These are phyloP conservation scores for Echinometra lucunter DNA, from an alignment of 53 echinoderm and acorn worm species.

Conservation along the genomic window DNA sequence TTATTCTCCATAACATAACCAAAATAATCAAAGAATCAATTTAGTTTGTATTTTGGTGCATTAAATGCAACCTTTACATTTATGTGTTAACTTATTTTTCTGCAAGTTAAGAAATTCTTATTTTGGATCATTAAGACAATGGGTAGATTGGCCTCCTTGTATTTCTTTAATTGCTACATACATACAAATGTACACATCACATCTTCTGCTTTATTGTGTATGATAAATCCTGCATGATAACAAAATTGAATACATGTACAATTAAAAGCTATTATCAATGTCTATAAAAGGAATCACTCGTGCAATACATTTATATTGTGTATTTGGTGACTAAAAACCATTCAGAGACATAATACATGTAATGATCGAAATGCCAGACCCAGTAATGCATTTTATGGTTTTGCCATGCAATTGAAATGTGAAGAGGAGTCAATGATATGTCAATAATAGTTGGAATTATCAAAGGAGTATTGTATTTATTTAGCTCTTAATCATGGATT, in stretches of 20 bases:
- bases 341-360: background rate
- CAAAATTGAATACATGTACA: background rate
- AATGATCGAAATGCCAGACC: background rate
- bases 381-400: background rate
- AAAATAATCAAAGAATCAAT: background rate
- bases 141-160: background rate
- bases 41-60: background rate
- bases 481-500: conserved; percentile 11
- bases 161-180: background rate
- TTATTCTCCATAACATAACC: too few relatives aligned
- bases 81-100: background rate
- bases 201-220: background rate
- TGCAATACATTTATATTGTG: background rate
- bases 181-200: background rate
- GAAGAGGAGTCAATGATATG: conserved; percentile 42
- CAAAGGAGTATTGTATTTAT: background rate
- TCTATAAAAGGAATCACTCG: conserved; percentile 35
- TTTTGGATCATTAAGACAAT: too few relatives aligned
- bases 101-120: too few relatives aligned
- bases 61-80: background rate
- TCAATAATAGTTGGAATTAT: conserved; percentile 11
- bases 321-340: conserved; percentile 13
- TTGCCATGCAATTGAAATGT: conserved; percentile 12
- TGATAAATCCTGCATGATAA: background rate
- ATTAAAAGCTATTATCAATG: conserved; percentile 16